Base-by-base conservation (phyloP, 1,140 invertebrate genomes). In the Gonatopus flavifemur region DNA sequence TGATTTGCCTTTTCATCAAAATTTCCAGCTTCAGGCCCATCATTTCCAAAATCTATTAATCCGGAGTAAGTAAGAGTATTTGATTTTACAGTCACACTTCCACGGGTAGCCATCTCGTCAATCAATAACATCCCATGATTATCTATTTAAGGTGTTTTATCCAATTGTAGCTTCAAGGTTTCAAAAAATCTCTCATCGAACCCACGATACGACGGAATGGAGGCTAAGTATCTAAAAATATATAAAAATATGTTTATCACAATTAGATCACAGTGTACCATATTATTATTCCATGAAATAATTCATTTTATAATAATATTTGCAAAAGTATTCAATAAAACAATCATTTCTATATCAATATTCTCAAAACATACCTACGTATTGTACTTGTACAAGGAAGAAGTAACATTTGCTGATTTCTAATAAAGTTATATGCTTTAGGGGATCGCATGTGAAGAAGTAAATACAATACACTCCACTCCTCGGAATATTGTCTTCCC, bases 51-150 rank as follows among this genome's bases (percentile, higher is more conserved):
- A 40, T 53, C 38, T 3, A 24, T 9, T 1, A 57, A 25, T 1
- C 55, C 50, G 22, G 24, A 31, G 31, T 49, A 57, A 3, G 24
- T 38, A 10, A 53, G 37, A 9, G 30, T 52, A 37, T 39, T 40
- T 7, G 28, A 12, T 24, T 56, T 36, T 1, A 62, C 28, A 20
- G 33, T 19, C 8, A 62, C 25, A 32, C 44, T 58, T 55, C 58
- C 52, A 1, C 55, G 18, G n/a, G 44, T 31, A 30, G 47, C 10
- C 4, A 62, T 55, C 49, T 62, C 59, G 25, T 55, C 59, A 10
- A 57, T 28, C 8, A 58, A 39, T 18, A 62, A 16, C 3, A 58
- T 30, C 5, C 52, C 55, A 25, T 62, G 52, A 36, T 40, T 55
- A n/a, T 58, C 35, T n/a, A 0, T 41, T 9, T 42, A 41, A n/a